Conservation (phyloP, 92 coral and sea anemone genomes). For the Phenganax stokvisi region DNA sequence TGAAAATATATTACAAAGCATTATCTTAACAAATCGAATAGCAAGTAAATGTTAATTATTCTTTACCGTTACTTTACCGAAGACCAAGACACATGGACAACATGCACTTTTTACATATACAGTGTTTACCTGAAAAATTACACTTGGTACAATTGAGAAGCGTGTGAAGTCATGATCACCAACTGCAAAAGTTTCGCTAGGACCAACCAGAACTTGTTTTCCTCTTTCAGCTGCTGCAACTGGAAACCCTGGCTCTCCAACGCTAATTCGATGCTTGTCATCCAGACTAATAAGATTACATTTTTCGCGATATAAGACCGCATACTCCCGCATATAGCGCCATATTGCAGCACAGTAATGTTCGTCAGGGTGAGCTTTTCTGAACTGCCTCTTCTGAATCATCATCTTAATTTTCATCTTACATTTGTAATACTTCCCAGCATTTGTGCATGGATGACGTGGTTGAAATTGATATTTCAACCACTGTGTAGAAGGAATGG, state of each 20-base stretch:
- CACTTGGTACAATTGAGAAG: neutral
- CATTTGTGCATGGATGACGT: neutral
- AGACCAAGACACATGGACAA: neutral
- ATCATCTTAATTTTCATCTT: constrained; percentile 21
- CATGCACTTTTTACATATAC: neutral
- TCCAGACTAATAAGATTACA: constrained; percentile 14
- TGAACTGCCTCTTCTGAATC: constrained; percentile 31
- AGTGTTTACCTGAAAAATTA: neutral
- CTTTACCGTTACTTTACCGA: too few relatives aligned
- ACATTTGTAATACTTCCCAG: constrained; percentile 25
- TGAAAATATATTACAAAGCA: too few relatives aligned
- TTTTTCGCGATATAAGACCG: neutral
- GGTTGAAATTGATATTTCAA: constrained; percentile 28
- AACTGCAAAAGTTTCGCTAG: neutral
- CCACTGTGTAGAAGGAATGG: constrained; percentile 21
- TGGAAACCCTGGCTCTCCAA: constrained; percentile 16
- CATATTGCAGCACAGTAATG: constrained; percentile 41
- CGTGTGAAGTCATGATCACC: neutral
- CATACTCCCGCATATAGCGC: constrained; percentile 26
- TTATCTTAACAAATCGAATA: too few relatives aligned
- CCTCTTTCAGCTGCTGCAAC: constrained; percentile 31
- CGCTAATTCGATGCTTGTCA: constrained; percentile 25
- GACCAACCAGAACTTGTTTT: constrained; percentile 37
- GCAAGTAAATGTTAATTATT: too few relatives aligned
- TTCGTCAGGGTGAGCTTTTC: constrained; percentile 13